A percentile compares a stretch with the other conserved stretches of the same genome.
phyloP scores from a whole-genome alignment of 2,888 invertebrate genomes.

The Drosophila helvetica region DNA sequence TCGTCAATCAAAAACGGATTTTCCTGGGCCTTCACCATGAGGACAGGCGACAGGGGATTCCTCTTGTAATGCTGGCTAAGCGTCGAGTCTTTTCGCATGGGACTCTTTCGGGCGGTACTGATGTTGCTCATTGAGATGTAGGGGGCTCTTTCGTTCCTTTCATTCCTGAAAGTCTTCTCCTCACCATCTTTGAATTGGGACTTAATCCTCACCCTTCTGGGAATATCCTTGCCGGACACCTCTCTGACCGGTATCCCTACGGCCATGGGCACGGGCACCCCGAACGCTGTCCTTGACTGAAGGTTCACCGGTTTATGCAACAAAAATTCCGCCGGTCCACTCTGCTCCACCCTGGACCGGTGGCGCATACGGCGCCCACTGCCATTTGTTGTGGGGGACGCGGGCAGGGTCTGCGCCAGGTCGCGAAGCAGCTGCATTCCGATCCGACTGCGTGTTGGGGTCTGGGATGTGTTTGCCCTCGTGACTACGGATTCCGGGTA shows the following conservation, averaged over 20 bases:
- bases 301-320: neutral
- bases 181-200: neutral
- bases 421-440: constrained; percentile 25
- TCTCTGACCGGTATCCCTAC: constrained; percentile 11
- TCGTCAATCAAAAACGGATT: neutral
- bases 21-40: neutral
- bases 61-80: neutral
- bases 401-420: constrained; percentile 19
- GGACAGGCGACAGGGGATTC: neutral
- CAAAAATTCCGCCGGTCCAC: neutral
- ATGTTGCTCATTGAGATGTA: neutral
- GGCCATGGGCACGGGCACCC: neutral
- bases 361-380: neutral
- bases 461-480: neutral
- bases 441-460: neutral
- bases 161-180: too few species aligned
- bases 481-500: neutral
- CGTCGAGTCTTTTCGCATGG: neutral
- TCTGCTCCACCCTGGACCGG: neutral
- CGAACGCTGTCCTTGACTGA: neutral
- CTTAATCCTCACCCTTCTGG: neutral
- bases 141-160: neutral
- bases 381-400: neutral
- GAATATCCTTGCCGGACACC: constrained; percentile 3
- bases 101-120: neutral